Conservation (phyloP, 1,140 invertebrate species). For the Andricus grossulariae region DNA sequence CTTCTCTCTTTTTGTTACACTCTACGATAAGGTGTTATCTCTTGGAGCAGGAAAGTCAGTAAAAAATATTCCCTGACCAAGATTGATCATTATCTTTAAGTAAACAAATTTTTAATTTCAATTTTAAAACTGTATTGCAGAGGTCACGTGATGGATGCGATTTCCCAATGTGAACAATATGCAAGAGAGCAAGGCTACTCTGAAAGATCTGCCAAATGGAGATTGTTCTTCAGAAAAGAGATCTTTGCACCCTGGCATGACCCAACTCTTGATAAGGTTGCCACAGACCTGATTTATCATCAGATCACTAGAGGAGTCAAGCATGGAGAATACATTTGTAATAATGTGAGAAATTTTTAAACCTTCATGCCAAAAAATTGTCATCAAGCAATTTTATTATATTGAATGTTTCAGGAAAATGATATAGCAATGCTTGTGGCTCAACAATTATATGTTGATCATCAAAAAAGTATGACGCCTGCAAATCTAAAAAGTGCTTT, state of each 20-base stretch:
- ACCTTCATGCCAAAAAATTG: background rate
- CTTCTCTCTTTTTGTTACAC: slow-evolving; percentile 93
- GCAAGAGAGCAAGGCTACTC: slow-evolving; percentile 91
- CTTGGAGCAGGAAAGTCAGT: slow-evolving; percentile 77
- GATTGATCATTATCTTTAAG: slow-evolving; percentile 22
- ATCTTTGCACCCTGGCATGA: slow-evolving; percentile 96
- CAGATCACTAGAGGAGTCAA: slow-evolving; percentile 87
- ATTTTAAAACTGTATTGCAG: slow-evolving; percentile 47
- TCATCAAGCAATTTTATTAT: slow-evolving; percentile 23
- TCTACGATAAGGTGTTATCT: slow-evolving; percentile 89
- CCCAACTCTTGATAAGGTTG: slow-evolving; percentile 84
- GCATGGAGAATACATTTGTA: slow-evolving; percentile 92
- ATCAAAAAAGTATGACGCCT: slow-evolving; percentile 81
- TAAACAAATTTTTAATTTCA: no score
- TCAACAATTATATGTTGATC: slow-evolving; percentile 92
- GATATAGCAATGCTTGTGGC: slow-evolving; percentile 92
- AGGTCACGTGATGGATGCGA: slow-evolving; percentile 96
- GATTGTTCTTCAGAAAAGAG: slow-evolving; percentile 90
- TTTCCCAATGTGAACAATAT: slow-evolving; percentile 97
- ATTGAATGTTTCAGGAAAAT: slow-evolving; percentile 79
- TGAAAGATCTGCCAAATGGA: slow-evolving; percentile 85
- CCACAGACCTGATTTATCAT: slow-evolving; percentile 92
- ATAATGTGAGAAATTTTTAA: slow-evolving; percentile 41
- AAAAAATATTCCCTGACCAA: slow-evolving; percentile 19
- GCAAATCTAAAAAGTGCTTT: slow-evolving; percentile 84